Evolutionary conservation across 2,113 vertebrate genomes (phyloP).

Genomic region (Hippoglossus stenolepis): DNA sequence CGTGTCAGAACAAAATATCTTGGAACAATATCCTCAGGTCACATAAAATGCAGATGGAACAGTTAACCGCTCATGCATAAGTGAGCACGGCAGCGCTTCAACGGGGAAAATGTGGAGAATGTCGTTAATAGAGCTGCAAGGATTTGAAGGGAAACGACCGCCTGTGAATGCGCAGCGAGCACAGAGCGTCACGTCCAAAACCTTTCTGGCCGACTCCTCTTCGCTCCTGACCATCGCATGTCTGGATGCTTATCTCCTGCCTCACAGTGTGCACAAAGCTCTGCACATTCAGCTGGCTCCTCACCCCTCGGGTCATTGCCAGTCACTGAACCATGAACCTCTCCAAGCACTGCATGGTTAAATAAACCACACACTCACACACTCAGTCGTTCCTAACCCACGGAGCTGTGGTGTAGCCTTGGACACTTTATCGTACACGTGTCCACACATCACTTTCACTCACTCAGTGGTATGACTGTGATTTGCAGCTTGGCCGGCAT

Average conservation of each 20-base stretch:
- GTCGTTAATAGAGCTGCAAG: conserved; percentile 8
- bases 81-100: conserved; percentile 9
- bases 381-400: background rate
- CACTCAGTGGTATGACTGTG: conserved; percentile 36
- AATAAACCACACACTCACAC: conserved; percentile 45
- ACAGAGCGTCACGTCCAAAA: conserved; percentile 21
- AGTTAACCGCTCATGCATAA: conserved; percentile 9
- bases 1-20: conserved; percentile 27
- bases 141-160: background rate
- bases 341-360: conserved; percentile 48
- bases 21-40: conserved; percentile 15
- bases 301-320: conserved; percentile 46
- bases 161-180: conserved; percentile 16
- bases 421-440: conserved; percentile 53
- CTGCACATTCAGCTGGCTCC: conserved; percentile 25
- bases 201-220: conserved; percentile 14
- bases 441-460: conserved; percentile 51
- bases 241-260: conserved; percentile 66
- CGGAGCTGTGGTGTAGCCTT: conserved; percentile 5
- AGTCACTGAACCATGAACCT: conserved; percentile 55
- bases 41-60: conserved; percentile 28
- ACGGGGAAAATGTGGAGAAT: conserved; percentile 16
- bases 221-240: conserved; percentile 26
- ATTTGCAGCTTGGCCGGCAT: conserved; percentile 56
- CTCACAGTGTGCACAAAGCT: conserved; percentile 53